These are phyloP conservation scores for Dermolepida albohirtum DNA, from an alignment of 2,888 invertebrate genomes.

Conservation along the genomic window DNA sequence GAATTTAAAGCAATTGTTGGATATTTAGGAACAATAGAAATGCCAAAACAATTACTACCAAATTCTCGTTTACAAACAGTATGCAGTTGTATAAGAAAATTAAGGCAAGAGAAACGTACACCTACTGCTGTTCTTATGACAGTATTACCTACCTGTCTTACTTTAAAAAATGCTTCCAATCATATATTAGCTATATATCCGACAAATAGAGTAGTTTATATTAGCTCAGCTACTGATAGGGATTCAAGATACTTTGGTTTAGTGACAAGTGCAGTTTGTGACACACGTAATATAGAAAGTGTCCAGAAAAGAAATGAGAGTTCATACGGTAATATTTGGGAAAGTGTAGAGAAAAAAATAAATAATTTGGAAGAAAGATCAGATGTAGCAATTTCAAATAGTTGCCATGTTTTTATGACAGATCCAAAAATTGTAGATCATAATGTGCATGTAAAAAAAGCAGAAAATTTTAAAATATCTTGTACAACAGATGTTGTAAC, in stretches of 20 bases:
- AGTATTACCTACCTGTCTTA: constrained; percentile 83
- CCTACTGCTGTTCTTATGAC: constrained; percentile 88
- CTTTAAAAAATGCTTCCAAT: constrained; percentile 82
- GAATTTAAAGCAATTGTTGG: constrained; percentile 91
- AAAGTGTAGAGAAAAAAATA: constrained; percentile 48
- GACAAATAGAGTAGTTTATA: constrained; percentile 86
- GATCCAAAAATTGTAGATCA: constrained; percentile 90
- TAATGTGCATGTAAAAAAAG: constrained; percentile 81
- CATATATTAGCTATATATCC: constrained; percentile 88
- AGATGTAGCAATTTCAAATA: constrained; percentile 79
- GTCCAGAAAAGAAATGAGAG: constrained; percentile 52
- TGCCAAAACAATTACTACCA: constrained; percentile 85
- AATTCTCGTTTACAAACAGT: constrained; percentile 83
- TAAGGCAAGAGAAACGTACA: constrained; percentile 89
- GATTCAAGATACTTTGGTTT: constrained; percentile 93
- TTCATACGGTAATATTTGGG: constrained; percentile 46
- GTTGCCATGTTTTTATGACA: constrained; percentile 95
- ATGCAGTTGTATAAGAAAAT: constrained; percentile 87
- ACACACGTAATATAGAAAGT: constrained; percentile 53
- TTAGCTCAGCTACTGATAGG: constrained; percentile 90
- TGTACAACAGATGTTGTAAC: constrained; percentile 84
- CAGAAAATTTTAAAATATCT: constrained; percentile 85
- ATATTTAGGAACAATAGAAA: constrained; percentile 95
- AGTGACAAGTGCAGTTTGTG: constrained; percentile 83
- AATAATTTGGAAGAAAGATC: constrained; percentile 56